Conservation (phyloP, 1,140 invertebrate genomes). For the Musca vetustissima region DNA sequence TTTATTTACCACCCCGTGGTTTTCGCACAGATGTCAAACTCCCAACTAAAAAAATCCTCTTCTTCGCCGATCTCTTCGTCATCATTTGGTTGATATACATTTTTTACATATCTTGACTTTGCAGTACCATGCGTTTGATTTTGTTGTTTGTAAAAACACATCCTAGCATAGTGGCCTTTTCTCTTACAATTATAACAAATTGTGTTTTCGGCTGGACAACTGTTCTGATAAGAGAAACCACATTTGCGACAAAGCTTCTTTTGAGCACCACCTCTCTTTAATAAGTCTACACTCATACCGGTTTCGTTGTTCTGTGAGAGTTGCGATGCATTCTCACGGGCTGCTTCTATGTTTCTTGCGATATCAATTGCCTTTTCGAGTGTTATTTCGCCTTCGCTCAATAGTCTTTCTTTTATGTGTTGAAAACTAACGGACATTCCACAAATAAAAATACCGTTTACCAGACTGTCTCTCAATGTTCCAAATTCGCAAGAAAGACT, state of each 20-base stretch:
- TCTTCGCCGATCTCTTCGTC: slow-evolving; percentile 1
- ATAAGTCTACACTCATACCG: neutral
- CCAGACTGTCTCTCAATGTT: slow-evolving; percentile 30
- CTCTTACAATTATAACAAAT: slow-evolving; percentile 33
- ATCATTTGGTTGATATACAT: neutral
- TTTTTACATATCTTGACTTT: too few species aligned
- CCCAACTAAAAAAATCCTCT: neutral
- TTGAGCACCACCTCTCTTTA: neutral
- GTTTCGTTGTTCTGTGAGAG: neutral
- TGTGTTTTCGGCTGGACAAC: slow-evolving; percentile 34
- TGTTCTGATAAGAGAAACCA: slow-evolving; percentile 23
- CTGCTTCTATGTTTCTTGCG: neutral
- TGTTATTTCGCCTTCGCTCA: slow-evolving; percentile 27
- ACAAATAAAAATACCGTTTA: slow-evolving; percentile 34
- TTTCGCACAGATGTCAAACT: neutral
- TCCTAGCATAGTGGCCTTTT: slow-evolving; percentile 32
- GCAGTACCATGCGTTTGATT: neutral
- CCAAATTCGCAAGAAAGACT: slow-evolving; percentile 35
- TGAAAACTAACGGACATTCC: slow-evolving; percentile 16
- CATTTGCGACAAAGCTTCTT: slow-evolving; percentile 7
- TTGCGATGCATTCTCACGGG: slow-evolving; percentile 6
- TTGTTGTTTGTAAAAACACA: slow-evolving; percentile 26
- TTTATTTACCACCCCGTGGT: neutral
- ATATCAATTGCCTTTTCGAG: slow-evolving; percentile 30
- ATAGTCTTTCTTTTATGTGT: slow-evolving; percentile 25